Evolutionary conservation across 2,888 invertebrate genomes (phyloP).

Genomic region (Neoitamus cyanurus): DNA sequence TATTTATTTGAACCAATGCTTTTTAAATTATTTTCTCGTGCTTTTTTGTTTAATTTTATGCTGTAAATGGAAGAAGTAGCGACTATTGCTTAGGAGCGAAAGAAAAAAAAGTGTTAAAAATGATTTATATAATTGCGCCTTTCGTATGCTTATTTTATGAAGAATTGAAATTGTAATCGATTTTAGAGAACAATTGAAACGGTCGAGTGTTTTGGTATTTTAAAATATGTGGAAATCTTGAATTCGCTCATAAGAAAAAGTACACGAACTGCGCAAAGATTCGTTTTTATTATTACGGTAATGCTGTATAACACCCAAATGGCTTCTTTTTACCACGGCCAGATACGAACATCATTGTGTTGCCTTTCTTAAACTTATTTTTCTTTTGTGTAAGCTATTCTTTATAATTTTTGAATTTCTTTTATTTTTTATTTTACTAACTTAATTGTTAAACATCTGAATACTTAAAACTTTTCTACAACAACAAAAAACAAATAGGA

Average conservation of each 20-base stretch:
- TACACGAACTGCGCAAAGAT: no score
- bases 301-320: background rate
- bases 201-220: no score
- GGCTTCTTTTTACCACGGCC: background rate
- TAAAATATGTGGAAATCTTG: no score
- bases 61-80: background rate
- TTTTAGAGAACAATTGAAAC: no score
- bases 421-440: background rate
- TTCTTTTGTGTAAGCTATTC: background rate
- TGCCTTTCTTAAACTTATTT: background rate
- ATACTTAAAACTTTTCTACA: conserved; percentile 16
- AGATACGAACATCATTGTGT: background rate
- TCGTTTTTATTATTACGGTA: no score
- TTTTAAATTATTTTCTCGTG: background rate
- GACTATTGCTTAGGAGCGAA: background rate
- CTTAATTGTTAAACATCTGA: background rate
- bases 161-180: no score
- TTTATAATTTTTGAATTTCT: background rate
- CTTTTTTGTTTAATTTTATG: background rate
- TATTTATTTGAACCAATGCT: conserved; percentile 6
- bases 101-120: no score
- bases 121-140: no score
- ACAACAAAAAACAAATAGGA: conserved; percentile 19
- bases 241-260: no score
- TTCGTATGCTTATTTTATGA: no score